phyloP scores from a whole-genome alignment of 1,140 invertebrate genomes.

The Zaprionus kolodkinae region DNA sequence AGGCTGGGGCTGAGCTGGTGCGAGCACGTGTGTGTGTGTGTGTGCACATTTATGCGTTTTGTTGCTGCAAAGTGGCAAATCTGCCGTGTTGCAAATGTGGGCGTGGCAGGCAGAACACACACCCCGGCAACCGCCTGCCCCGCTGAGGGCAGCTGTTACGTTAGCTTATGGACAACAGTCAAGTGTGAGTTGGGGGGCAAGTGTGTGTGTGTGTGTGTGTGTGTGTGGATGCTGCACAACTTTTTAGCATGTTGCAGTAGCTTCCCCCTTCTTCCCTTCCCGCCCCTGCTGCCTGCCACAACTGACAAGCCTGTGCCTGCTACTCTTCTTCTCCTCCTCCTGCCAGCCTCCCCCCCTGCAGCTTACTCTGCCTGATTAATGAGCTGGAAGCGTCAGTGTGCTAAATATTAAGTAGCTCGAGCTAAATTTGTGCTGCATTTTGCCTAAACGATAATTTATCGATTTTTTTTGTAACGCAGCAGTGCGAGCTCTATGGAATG shows the following conservation, averaged over 20 bases:
- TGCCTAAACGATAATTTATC: slow-evolving; percentile 34
- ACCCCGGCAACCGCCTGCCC: background rate
- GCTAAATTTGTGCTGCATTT: slow-evolving; percentile 11
- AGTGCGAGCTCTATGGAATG: no score
- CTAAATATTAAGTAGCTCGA: slow-evolving; percentile 28
- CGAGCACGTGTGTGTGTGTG: background rate
- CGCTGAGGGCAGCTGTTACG: background rate
- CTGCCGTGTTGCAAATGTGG: slow-evolving; percentile 54
- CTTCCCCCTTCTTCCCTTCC: no score
- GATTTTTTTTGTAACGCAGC: slow-evolving; percentile 32
- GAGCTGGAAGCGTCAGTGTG: slow-evolving; percentile 29
- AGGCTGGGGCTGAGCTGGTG: no score
- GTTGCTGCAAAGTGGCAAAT: slow-evolving; percentile 65
- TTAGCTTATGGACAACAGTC: slow-evolving; percentile 32
- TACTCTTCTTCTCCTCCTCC: background rate
- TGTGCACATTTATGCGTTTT: slow-evolving; percentile 74
- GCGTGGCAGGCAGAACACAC: slow-evolving; percentile 1
- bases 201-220: slow-evolving; percentile 16
- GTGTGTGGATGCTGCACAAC: slow-evolving; percentile 13
- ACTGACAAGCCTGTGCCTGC: background rate
- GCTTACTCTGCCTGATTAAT: slow-evolving; percentile 37
- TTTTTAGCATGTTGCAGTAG: slow-evolving; percentile 52
- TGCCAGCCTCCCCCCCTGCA: background rate
- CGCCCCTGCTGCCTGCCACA: slow-evolving; percentile 6
- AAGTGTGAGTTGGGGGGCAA: background rate